Evolutionary conservation across 2,797 vertebrate species (phyloP), one percentile per base, ranked within the genome.

Genomic region (Acanthurus lineatus): DNA sequence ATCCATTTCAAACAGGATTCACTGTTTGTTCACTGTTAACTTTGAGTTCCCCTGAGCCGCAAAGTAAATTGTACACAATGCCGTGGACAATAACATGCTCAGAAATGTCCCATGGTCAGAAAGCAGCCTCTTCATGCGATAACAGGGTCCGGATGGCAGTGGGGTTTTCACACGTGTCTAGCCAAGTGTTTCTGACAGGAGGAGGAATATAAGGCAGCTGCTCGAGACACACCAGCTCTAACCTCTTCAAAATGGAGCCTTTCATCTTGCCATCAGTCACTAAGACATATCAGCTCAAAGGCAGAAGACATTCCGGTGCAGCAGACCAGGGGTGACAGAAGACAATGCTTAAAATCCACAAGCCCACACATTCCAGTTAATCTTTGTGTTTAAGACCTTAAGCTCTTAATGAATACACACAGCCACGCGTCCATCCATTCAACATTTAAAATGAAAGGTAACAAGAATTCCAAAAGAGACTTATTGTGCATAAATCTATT

Each of bases 181-280:
- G 82, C 69, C 87, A 86, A 89, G 81, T 91, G 81, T 87, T 88
- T 89, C 81, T 91, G 89, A 93, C 90, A 88, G 91, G 78, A 85
- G 89, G 60, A 82, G 80, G 79, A 89, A 91, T 89, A 89, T 81
- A 77, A 78, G 88, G 84, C 81, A 73, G 79, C 68, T 62, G 54
- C 69, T 78, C 47, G 35, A 79, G 85, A 11, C 83, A 84, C 85
- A 83, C 71, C 84, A 80, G 74, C 77, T 63, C 86, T 88, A 89
- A 91, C 81, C 73, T 86, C 84, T 89, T 91, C 81, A 86, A 86
- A 90, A 93, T 88, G 76, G 72, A 90, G 74, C 83, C 88, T 92
- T 93, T 93, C 89, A 91, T 92, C 90, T 91, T 25, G 19, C 76
- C 64, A 77, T 71, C 86, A 88, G 86, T 79, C 84, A 70, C 51